Evolutionary conservation across 1,140 invertebrate species (phyloP).

Genomic region (Lepidurus arcticus): DNA sequence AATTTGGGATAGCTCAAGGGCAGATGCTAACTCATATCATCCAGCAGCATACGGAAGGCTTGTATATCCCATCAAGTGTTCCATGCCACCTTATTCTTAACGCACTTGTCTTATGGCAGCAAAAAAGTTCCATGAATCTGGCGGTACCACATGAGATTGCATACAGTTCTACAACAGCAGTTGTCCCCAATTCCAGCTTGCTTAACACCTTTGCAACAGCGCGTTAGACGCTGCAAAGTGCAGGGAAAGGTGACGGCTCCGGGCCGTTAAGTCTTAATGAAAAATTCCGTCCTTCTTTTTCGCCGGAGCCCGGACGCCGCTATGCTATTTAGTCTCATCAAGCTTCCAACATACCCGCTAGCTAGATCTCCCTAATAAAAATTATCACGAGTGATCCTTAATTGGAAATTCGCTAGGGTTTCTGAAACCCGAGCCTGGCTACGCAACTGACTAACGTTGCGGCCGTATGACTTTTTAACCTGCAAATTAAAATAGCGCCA

Average conservation of each 20-base stretch:
- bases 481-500: too few relatives aligned
- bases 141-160: background rate
- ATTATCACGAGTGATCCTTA: background rate
- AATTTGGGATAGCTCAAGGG: background rate
- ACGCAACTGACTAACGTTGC: background rate
- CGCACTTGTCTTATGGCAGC: background rate
- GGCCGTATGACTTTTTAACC: too few relatives aligned
- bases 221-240: conserved; percentile 1
- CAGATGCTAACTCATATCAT: conserved; percentile 11
- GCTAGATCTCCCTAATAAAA: background rate
- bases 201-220: background rate
- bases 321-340: conserved; percentile 8
- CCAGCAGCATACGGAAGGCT: background rate
- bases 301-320: background rate
- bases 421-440: background rate
- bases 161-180: background rate
- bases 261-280: conserved; percentile 29
- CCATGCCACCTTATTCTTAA: background rate
- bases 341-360: background rate
- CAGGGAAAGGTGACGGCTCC: conserved; percentile 28
- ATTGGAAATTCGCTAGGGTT: background rate
- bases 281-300: conserved; percentile 24
- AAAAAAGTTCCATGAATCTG: background rate
- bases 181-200: background rate
- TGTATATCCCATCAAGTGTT: background rate